A percentile compares a stretch with the other conserved stretches of the same genome.
Conservation (phyloP, 2,113 vertebrate species). For the Siniperca knerii region DNA sequence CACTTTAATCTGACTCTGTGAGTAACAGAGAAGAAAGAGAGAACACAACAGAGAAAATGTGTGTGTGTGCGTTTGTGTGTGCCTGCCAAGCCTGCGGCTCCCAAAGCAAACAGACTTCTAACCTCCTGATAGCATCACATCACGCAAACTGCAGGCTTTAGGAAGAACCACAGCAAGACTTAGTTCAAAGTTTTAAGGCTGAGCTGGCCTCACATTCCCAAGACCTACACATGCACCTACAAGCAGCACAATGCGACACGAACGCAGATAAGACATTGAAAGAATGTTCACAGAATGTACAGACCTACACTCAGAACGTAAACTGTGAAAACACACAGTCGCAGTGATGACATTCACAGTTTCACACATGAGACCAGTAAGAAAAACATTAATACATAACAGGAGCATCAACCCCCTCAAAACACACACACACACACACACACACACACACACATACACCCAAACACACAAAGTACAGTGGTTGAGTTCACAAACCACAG, state of each 20-base stretch:
- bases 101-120: conserved; percentile 70
- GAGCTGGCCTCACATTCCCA: conserved; percentile 50
- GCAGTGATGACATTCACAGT: conserved; percentile 15
- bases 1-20: conserved; percentile 72
- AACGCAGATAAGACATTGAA: conserved; percentile 38
- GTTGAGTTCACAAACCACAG: conserved; percentile 57
- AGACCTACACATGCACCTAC: conserved; percentile 47
- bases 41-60: conserved; percentile 41
- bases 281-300: conserved; percentile 46
- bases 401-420: neutral
- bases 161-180: conserved; percentile 46
- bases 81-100: conserved; percentile 33
- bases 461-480: conserved; percentile 6
- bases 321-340: conserved; percentile 36
- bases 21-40: conserved; percentile 59
- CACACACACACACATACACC: neutral
- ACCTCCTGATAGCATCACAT: conserved; percentile 70
- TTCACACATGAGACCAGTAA: conserved; percentile 20
- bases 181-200: conserved; percentile 41
- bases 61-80: conserved; percentile 19
- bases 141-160: conserved; percentile 63
- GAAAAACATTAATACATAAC: conserved; percentile 41
- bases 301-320: conserved; percentile 3
- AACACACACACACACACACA: conserved; percentile 18
- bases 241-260: neutral